phyloP scores from a whole-genome alignment of 2,113 vertebrate species.

The Mus pahari region DNA sequence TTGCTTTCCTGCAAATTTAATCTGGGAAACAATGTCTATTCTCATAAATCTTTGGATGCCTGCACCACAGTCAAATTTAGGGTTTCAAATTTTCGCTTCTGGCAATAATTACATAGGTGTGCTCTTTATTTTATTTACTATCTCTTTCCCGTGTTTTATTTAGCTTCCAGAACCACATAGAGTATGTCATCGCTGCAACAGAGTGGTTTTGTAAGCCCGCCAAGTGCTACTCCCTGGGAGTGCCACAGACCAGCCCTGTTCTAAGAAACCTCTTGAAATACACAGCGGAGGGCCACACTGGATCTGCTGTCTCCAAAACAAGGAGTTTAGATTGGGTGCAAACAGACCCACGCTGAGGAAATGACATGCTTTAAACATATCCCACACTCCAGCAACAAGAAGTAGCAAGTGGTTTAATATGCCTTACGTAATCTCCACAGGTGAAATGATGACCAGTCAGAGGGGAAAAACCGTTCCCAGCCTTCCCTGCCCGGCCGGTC shows the following conservation, averaged over 20 bases:
- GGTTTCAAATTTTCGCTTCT: conserved; percentile 80
- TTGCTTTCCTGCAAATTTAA: conserved; percentile 68
- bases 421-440: conserved; percentile 52
- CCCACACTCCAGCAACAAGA: conserved; percentile 60
- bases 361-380: conserved; percentile 52
- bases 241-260: conserved; percentile 77
- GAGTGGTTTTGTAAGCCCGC: conserved; percentile 80
- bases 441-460: neutral
- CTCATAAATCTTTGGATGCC: conserved; percentile 70
- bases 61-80: conserved; percentile 72
- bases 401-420: conserved; percentile 41
- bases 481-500: neutral
- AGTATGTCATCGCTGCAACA: conserved; percentile 77
- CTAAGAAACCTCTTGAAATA: conserved; percentile 84
- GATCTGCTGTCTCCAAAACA: conserved; percentile 24
- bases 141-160: conserved; percentile 86
- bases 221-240: conserved; percentile 78
- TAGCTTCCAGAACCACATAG: conserved; percentile 85
- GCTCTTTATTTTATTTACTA: conserved; percentile 84
- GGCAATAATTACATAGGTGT: conserved; percentile 87
- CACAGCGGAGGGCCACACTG: conserved; percentile 61
- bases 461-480: neutral
- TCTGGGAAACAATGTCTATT: conserved; percentile 76
- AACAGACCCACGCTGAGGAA: conserved; percentile 56
- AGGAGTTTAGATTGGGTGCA: conserved; percentile 61